Evolutionary conservation across 1,140 invertebrate genomes (phyloP).

Genomic region (Acarapis woodi): DNA sequence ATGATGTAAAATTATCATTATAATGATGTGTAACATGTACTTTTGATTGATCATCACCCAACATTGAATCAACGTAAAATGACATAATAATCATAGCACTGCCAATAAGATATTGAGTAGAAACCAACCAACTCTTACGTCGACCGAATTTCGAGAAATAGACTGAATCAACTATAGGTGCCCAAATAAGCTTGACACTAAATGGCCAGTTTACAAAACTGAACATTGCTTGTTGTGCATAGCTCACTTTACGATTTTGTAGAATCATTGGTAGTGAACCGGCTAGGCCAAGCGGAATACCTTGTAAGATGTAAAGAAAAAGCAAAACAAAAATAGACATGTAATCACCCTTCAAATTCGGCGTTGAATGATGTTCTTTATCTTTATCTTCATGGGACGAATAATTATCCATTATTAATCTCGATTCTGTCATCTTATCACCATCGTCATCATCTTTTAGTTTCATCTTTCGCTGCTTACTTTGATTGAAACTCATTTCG

Average conservation of each 20-base stretch:
- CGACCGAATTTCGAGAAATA: slow-evolving; percentile 54
- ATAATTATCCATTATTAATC: no score
- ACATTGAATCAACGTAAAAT: slow-evolving; percentile 6
- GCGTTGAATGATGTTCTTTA: no score
- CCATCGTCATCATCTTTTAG: no score
- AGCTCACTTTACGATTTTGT: slow-evolving; percentile 60
- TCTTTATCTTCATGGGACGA: no score
- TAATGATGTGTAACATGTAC: no score
- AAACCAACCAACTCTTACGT: slow-evolving; percentile 88
- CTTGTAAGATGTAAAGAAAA: slow-evolving; percentile 78
- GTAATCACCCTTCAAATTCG: slow-evolving; percentile 13
- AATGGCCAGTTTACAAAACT: slow-evolving; percentile 96
- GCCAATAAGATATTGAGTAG: slow-evolving; percentile 42
- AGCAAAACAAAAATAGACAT: slow-evolving; percentile 42
- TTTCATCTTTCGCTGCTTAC: no score
- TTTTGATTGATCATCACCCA: background rate
- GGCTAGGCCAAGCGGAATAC: slow-evolving; percentile 73
- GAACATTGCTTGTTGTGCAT: slow-evolving; percentile 84
- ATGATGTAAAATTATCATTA: no score
- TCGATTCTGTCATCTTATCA: no score
- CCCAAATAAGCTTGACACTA: slow-evolving; percentile 88
- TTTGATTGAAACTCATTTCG: no score
- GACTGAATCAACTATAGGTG: slow-evolving; percentile 78
- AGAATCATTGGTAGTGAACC: slow-evolving; percentile 81
- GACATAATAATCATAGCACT: slow-evolving; percentile 57